Evolutionary conservation across 2,113 vertebrate genomes (phyloP).

Genomic region (Edolisoma coerulescens): DNA sequence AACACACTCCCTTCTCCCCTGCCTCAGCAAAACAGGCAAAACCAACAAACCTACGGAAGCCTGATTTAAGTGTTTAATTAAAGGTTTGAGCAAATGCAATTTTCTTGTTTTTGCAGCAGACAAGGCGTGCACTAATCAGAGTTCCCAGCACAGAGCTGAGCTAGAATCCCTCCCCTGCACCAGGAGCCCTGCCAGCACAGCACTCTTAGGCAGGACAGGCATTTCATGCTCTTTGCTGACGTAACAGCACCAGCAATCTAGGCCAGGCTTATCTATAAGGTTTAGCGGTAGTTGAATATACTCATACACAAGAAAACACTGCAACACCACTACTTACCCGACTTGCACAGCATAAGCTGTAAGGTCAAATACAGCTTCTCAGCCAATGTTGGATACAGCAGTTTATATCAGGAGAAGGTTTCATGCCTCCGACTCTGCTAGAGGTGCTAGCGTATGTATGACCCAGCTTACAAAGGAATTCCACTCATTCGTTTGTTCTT

Average conservation of each 20-base stretch:
- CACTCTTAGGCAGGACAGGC: background rate
- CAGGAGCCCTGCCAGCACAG: background rate
- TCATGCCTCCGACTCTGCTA: background rate
- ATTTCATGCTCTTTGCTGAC: background rate
- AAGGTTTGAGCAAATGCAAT: background rate
- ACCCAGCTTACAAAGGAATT: background rate
- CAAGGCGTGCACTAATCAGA: background rate
- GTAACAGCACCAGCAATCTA: background rate
- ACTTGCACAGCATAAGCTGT: background rate
- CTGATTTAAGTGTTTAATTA: background rate
- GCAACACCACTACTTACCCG: accelerated
- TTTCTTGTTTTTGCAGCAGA: background rate
- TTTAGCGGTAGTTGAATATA: background rate
- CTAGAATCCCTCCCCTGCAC: background rate
- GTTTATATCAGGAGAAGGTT: background rate
- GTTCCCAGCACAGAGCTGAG: background rate
- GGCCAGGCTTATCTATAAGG: background rate
- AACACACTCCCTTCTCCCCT: background rate
- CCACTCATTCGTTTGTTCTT: background rate
- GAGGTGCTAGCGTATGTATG: background rate
- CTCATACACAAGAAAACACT: background rate
- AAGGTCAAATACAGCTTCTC: background rate
- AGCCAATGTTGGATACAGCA: background rate
- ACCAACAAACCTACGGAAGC: background rate
- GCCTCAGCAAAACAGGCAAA: background rate